Evolutionary conservation across 2,113 vertebrate genomes (phyloP).

Genomic region (Poeciliopsis retropinna): DNA sequence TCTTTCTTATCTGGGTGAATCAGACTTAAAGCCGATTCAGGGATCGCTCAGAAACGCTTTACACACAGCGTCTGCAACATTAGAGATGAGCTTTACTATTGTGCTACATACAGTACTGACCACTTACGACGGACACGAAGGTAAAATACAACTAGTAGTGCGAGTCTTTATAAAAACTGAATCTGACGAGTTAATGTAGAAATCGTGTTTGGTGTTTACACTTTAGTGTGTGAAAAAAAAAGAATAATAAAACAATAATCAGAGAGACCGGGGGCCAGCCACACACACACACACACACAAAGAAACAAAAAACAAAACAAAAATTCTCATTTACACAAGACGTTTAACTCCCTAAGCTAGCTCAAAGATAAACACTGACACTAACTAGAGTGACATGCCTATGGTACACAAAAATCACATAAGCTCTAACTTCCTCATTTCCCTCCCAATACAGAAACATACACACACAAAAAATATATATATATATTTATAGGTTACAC

Average conservation of each 20-base stretch:
- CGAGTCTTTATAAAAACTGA: constrained; percentile 66
- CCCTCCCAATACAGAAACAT: constrained; percentile 44
- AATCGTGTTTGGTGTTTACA: constrained; percentile 57
- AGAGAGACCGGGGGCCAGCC: constrained; percentile 24
- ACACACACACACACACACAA: constrained; percentile 30
- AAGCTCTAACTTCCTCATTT: constrained; percentile 53
- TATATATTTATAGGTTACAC: constrained; percentile 61
- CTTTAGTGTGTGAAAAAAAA: constrained; percentile 61
- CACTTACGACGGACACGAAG: constrained; percentile 62
- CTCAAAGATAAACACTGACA: constrained; percentile 65
- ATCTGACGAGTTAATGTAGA: constrained; percentile 59
- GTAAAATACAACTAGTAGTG: constrained; percentile 64
- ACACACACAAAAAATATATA: constrained; percentile 23
- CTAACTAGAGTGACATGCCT: constrained; percentile 73
- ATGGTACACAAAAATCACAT: constrained; percentile 69
- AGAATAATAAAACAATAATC: constrained; percentile 56
- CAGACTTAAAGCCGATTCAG: background rate
- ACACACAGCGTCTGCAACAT: constrained; percentile 64
- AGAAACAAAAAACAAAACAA: constrained; percentile 21
- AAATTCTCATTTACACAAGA: constrained; percentile 49
- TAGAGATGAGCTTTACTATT: constrained; percentile 60
- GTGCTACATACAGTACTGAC: constrained; percentile 75
- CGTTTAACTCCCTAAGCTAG: constrained; percentile 66
- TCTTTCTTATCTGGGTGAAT: background rate
- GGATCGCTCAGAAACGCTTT: constrained; percentile 29